Evolutionary conservation across 1,140 invertebrate species (phyloP), one percentile per base, ranked within the genome.

Genomic region (Ceratoteleas bidentatus): DNA sequence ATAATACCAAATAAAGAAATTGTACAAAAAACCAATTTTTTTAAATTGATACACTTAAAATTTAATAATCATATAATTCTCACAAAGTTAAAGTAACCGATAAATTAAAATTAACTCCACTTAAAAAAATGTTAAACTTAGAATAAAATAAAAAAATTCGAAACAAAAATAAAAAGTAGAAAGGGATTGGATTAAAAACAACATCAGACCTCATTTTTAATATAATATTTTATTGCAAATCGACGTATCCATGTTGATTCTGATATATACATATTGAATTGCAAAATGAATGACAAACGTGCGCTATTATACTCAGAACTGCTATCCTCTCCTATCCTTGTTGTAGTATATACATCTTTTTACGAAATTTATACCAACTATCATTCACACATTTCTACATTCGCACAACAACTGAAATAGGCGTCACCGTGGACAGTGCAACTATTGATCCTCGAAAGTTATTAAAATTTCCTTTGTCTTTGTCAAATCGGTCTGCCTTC

Each of bases 331-430:
- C 62, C 8, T 68, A 10, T 62, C 54, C 54, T 50, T 56, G 14
- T 65, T 38, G n/a, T n/a, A n/a, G 64, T 75, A 75, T 76, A 60
- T 81, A 81, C 78, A 81, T 75, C 56, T 74, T 76, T 53, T 58
- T 66, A 68, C 38, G 64, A 50, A 66, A 68, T 64, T 56, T 68
- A 73, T 69, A 34, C 15, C 62, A 80, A 53, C 58, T 64, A 34
- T 70, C 70, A 81, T 66, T 74, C 72, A 81, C 53, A 65, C 72
- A 47, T 62, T 16, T 74, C 34, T 54, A 45, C 72, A 75, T 69
- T 66, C 60, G 50, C 66, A 43, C 40, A 43, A 70, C 72, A 58
- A 61, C 14, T 53, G 61, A 68, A 73, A 60, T 73, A 62, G 52
- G 15, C 33, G 52, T 65, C 40, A 38, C 40, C 9, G 53, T 53